Base-by-base conservation (phyloP, 1,140 invertebrate genomes). In the Caenorhabditis briggsae region DNA sequence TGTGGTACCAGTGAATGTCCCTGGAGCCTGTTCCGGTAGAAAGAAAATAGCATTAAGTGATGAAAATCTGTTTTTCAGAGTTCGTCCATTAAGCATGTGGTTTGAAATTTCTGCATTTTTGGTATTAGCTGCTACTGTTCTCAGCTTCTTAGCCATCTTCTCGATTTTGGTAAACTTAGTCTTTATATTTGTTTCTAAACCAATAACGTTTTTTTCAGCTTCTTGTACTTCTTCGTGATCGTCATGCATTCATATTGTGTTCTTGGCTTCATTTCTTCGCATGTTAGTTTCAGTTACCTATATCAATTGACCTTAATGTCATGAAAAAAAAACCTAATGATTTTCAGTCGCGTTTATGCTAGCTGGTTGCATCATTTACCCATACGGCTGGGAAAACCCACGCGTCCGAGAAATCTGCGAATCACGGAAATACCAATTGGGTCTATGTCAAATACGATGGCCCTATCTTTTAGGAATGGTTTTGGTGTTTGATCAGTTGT, bases 381-480 rank as follows among this genome's bases (percentile, higher is more conserved):
- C 97, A 0, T 95, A 96, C 20, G 97, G 96, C 9, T 99, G 97
- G 96, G 95, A 96, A 90, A 95, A 96, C 16, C 94, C 95, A 0
- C 93, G 95, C 85, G 96, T 98, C 11, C 94, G 95, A 82, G 95
- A 95, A 88, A 96, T 97, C 0, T 99, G 97, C 91, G 96, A 96
- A 0, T 94, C 95, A 14, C 94, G 95, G 11, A 94, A 94, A 25
- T 97, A 95, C 92, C 94, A 94, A 90, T 94, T 95, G 88, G 96
- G 95, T 92, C 93, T 95, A 12, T 99, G 97, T 92, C 95, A 95
- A 55, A 95, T 99, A 20, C 95, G 97, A 88, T 99, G 97, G 97
- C 97, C 97, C 0, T 98, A 96, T 93, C 94, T 97, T 9, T 94
- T 99, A 86, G 96, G 96, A 16, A 95, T 96, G 78, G 97, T 98